Base-by-base conservation (phyloP, 2,113 vertebrate species). In the Casuarius casuarius region DNA sequence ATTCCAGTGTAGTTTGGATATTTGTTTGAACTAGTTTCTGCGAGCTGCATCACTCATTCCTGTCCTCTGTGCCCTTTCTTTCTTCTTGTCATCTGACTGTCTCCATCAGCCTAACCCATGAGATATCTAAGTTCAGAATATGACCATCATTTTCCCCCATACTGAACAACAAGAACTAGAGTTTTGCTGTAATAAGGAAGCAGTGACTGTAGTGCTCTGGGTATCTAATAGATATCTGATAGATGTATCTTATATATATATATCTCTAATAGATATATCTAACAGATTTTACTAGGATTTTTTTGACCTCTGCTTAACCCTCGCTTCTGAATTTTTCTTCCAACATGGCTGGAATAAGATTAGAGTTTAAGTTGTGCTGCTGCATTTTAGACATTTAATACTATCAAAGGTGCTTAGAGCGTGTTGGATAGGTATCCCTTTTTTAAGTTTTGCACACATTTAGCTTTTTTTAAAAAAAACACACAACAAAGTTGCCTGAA, bases 181-280 rank as follows among this genome's bases (percentile, higher is more conserved):
- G 21, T 59, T 73, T 21, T 82, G 33, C 29, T 82, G 35, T 59
- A 58, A 21, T 46, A 38, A 52, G 21, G 22, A 21, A 71, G 38
- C 25, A 49, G 59, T 38, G 38, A 10, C 28, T 0, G 0, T 62
- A 29, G 13, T 75, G 25, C 75, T n/a, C 51, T 81, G 35, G 11
- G 31, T 62, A 72, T 58, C 49, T 81, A 72, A 26, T 7, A 70
- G 29, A 8, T 49, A 61, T 38, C 38, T 38, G 38, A 38, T 38
- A 38, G 38, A 38, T 38, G 38, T 38, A 38, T 38, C 38, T 38
- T 38, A 38, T 38, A 7, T 38, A 38, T 38, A 38, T 38, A 38
- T 38, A 38, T 38, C 6, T 38, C 38, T 38, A 38, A 38, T 38
- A 38, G 38, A 38, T 38, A 38, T 38, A 38, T 38, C 38, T 38